Base-by-base conservation (phyloP, 53 echinoderm and acorn worm genomes). In the Patiria pectinifera region DNA sequence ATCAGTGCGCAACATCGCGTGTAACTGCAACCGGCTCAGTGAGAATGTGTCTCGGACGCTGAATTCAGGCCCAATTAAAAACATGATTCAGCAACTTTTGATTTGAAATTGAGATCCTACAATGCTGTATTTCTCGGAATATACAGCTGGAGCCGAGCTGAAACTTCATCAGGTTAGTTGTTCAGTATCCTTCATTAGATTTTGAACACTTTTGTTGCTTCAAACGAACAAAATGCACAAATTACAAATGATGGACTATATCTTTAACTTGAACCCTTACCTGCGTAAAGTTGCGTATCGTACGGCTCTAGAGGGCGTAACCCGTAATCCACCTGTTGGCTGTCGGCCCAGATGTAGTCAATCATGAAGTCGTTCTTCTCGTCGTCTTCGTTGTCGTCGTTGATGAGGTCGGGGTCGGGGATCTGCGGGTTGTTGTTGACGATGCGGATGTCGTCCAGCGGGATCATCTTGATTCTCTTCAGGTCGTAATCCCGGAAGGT, bases 321-420 rank as follows among this genome's bases (percentile, higher is more conserved):
- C 47, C 90, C 90, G 66, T 90, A 90, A 69, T 90, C 90, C 23
- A 90, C 81, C 80, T 90, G 90, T 12, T 66, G 80, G 69, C 90
- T 90, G 69, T 90, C 87, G 11, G 86, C 93, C 93, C 93, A 92
- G 26, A 92, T 80, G 86, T 86, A 87, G 62, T 92, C 93, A 70
- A 92, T 86, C 86, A 92, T 78, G 47, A 86, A 86, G 47, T 78
- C 80, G 60, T 86, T 86, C 80, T 18, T 85, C 23, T 86, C 87
- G 53, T 86, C 80, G 18, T 80, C 93, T 60, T 82, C 86, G 19
- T 92, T 72, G 26, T 92, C 86, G 58, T 92, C 93, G n/a, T 92
- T 92, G 82, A 79, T 86, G 18, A 80, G 82, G 35, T 92, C 93
- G 46, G 87, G 87, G 18, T 92, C 93, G 10, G 70, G 81, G 71